Conservation (phyloP, 2,888 invertebrate species). For the Sclerodermus sp. region DNA sequence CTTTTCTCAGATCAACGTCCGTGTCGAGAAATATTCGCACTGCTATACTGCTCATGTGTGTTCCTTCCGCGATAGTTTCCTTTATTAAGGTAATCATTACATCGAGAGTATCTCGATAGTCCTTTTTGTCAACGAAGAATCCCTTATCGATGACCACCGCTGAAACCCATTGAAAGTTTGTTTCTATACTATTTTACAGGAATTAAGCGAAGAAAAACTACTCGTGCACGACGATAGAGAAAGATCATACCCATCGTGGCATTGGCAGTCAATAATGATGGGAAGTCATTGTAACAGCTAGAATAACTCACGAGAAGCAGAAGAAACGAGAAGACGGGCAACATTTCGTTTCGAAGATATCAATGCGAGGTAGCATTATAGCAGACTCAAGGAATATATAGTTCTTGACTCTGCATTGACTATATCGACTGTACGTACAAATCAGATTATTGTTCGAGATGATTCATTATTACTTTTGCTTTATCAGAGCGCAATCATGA, state of each 20-base stretch:
- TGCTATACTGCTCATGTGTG: constrained; percentile 70
- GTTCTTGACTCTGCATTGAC: constrained; percentile 14
- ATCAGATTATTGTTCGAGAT: constrained; percentile 34
- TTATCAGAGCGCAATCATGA: constrained; percentile 16
- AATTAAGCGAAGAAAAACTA: no score
- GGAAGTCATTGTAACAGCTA: constrained; percentile 63
- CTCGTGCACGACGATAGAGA: constrained; percentile 5
- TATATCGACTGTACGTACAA: constrained; percentile 29
- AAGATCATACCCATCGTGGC: constrained; percentile 67
- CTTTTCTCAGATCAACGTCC: constrained; percentile 70
- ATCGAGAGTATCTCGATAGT: constrained; percentile 62
- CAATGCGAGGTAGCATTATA: constrained; percentile 7
- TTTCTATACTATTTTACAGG: no score
- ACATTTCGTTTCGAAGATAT: constrained; percentile 17
- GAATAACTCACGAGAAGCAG: constrained; percentile 15
- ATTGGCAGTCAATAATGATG: constrained; percentile 73
- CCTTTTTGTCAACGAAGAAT: constrained; percentile 62
- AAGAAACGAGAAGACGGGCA: constrained; percentile 17
- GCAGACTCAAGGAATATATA: constrained; percentile 18
- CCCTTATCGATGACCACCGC: constrained; percentile 73
- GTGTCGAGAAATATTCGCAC: constrained; percentile 72
- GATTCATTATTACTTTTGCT: constrained; percentile 20
- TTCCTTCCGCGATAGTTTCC: constrained; percentile 66
- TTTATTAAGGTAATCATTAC: constrained; percentile 67
- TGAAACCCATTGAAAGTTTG: no score